Base-by-base conservation (phyloP, 2,113 vertebrate genomes). In the Cavia aperea region DNA sequence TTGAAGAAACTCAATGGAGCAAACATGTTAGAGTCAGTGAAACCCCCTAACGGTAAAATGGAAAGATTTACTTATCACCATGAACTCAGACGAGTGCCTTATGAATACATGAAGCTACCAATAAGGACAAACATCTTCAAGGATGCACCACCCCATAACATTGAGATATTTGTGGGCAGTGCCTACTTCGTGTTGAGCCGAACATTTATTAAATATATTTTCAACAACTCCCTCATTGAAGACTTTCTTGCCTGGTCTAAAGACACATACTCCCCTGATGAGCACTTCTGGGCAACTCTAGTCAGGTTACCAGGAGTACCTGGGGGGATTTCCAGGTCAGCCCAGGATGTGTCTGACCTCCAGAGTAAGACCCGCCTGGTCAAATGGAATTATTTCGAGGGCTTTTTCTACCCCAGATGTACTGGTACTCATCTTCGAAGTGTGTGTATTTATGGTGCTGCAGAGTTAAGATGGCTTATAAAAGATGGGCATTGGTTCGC, bases 251-350 rank as follows among this genome's bases (percentile, higher is more conserved):
- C 97, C 49, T 99, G 99, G 99, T 99, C 98, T 13, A 97, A 97
- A 95, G 99, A 99, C 95, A 99, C 99, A 0, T 99, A 98, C 96
- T 99, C 99, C 11, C 99, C 99, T 0, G 99, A 99, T 90, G 99
- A 99, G 91, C 99, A 99, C 95, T 99, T 99, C 96, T 99, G 99
- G 99, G 99, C 99, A 63, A 98, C 98, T 1, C 97, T 99, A 70
- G 98, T 97, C 86, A 98, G 99, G 62, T 92, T 99, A 23, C 98
- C 98, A 0, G 98, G 98, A 0, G 96, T 98, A 2, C 99, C 99
- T 1, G 99, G 99, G 1, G 98, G 97, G 93, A 94, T 99, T 94
- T 96, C 97, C 73, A 97, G 98, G 81, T 97, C 97, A 0, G 93
- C 97, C 72, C 96, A 98, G 0, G 99, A 99, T 33, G 95, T 99